These are phyloP conservation scores for Troilus luridus DNA, from an alignment of 2,888 invertebrate species.

Conservation along the genomic window DNA sequence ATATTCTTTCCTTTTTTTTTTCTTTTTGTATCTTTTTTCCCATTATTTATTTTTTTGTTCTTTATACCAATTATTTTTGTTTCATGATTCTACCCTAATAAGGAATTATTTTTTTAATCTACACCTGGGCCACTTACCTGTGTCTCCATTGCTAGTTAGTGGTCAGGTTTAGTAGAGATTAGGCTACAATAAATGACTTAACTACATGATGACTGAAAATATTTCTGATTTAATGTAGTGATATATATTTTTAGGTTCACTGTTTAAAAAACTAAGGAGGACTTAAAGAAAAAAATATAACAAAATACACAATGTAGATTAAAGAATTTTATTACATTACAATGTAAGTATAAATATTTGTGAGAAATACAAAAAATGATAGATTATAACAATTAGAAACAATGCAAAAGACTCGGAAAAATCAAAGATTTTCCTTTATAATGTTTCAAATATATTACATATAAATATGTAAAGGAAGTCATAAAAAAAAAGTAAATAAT, in stretches of 20 bases:
- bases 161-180: neutral
- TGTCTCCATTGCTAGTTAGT: neutral
- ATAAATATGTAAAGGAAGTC: constrained; percentile 29
- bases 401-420: constrained; percentile 31
- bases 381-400: constrained; percentile 50
- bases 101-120: no score
- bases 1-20: no score
- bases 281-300: neutral
- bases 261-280: neutral
- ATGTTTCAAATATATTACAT: neutral
- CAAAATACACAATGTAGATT: neutral
- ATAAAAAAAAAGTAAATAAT: constrained; percentile 22
- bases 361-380: constrained; percentile 54
- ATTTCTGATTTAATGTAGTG: neutral
- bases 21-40: no score
- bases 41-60: no score
- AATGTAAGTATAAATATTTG: constrained; percentile 52
- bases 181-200: neutral
- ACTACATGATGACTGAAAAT: neutral
- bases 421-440: neutral
- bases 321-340: constrained; percentile 48
- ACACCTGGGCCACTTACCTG: neutral
- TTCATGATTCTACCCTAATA: no score
- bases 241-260: neutral
- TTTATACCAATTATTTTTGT: no score